phyloP scores from a whole-genome alignment of 2,888 invertebrate species.

The Drosophila kokeensis region DNA sequence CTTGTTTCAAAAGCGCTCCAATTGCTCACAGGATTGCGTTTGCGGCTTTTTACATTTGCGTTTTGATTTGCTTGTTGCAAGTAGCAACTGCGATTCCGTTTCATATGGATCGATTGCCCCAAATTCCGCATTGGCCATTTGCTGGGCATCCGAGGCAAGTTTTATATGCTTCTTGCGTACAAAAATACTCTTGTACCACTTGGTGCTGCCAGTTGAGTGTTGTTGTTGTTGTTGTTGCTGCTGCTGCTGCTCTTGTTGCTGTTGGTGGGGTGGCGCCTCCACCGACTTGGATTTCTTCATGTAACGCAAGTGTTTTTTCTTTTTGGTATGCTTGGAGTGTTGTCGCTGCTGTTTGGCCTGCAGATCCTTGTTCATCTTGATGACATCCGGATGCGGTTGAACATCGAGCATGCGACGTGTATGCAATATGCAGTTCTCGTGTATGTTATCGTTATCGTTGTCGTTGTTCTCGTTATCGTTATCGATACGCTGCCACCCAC shows the following conservation, averaged over 20 bases:
- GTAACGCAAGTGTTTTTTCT: slow-evolving; percentile 48
- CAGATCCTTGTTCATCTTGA: slow-evolving; percentile 79
- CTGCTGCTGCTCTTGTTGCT: slow-evolving; percentile 50
- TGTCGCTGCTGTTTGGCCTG: slow-evolving; percentile 63
- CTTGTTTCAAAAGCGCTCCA: slow-evolving; percentile 69
- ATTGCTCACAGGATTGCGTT: slow-evolving; percentile 82
- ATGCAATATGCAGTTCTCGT: slow-evolving; percentile 76
- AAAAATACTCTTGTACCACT: slow-evolving; percentile 60
- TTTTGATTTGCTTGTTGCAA: slow-evolving; percentile 38
- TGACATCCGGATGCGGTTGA: slow-evolving; percentile 83
- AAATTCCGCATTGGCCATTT: slow-evolving; percentile 54
- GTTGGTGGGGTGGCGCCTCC: slow-evolving; percentile 36
- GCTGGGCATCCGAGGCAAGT: slow-evolving; percentile 61
- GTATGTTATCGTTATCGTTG: slow-evolving; percentile 20
- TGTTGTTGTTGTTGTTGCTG: slow-evolving; percentile 57
- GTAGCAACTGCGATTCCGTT: slow-evolving; percentile 22
- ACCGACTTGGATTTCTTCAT: slow-evolving; percentile 66
- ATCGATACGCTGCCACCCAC: slow-evolving; percentile 25
- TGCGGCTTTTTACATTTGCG: slow-evolving; percentile 72
- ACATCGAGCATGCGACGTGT: slow-evolving; percentile 82
- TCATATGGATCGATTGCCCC: slow-evolving; percentile 67
- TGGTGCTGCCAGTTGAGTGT: slow-evolving; percentile 53
- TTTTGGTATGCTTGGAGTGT: slow-evolving; percentile 57
- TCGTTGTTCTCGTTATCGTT: slow-evolving; percentile 29
- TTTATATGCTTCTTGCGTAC: slow-evolving; percentile 79